Percentiles rank a stretch among this genome's conserved stretches.
These are phyloP conservation scores for Lathamus discolor DNA, from an alignment of 2,113 vertebrate species.

Conservation along the genomic window DNA sequence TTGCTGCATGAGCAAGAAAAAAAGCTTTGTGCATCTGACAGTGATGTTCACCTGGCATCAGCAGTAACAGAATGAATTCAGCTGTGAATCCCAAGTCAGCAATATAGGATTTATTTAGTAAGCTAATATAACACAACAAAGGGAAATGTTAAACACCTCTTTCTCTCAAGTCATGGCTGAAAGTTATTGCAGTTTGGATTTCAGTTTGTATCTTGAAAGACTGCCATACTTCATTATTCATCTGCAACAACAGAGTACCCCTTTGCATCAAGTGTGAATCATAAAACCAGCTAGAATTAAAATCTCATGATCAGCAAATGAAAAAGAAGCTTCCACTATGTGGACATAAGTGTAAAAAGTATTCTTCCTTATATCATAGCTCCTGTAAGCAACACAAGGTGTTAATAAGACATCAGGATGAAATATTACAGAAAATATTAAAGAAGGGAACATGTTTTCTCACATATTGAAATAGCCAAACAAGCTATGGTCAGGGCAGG, in stretches of 20 bases:
- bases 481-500: background rate
- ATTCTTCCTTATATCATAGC: background rate
- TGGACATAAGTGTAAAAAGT: background rate
- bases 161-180: background rate
- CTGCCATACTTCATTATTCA: background rate
- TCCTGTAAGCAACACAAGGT: background rate
- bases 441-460: background rate
- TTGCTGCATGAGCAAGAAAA: background rate
- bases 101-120: background rate
- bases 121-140: background rate
- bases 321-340: background rate
- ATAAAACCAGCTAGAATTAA: background rate
- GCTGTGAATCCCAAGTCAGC: background rate
- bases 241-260: background rate
- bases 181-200: background rate
- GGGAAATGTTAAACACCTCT: background rate
- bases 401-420: background rate
- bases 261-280: background rate
- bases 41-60: constrained; percentile 41
- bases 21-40: background rate
- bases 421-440: background rate
- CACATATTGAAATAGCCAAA: background rate
- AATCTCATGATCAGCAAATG: background rate
- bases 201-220: background rate
- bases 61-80: background rate